Base-by-base conservation (phyloP, 2,888 invertebrate genomes). In the Drosophila melanosoma region DNA sequence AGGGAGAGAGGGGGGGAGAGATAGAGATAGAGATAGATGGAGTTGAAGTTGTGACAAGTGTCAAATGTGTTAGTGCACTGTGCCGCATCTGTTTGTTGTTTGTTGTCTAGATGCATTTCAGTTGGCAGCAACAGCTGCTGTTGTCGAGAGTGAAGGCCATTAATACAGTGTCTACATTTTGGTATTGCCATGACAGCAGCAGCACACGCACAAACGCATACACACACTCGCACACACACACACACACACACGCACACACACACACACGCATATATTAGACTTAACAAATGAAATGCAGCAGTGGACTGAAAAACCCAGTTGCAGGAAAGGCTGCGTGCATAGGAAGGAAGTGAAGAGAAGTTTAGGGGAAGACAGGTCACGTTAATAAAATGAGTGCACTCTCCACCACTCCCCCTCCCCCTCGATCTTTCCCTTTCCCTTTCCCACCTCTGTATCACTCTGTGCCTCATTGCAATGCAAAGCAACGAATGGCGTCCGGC, bases 21-120 rank as follows among this genome's bases (percentile, higher is more conserved):
- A 20, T 20, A 56, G 15, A 10, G 17, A 26, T 35, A 10, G 57
- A 20, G 52, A 1, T 42, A 26, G 23, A 23, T 8, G n/a, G 12
- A 33, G 42, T 12, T 48, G 11, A 53, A 61, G 54, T 63, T 65
- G 71, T 60, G 61, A 73, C 66, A 73, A 64, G 74, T 80, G 69
- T 76, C 76, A 82, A 76, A 67, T 79, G 79, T 78, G 69, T 70
- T 79, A 74, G 79, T 82, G 79, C 74, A 76, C 33, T 80, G 72
- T 70, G 68, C 63, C 65, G 53, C 48, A 59, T 6, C 23, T 53
- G 53, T 54, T 54, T 38, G 26, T 45, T 38, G 11, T 38, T 54
- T 36, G 23, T 36, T 54, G 65, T 59, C 81, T 38, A 69, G 53
- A 74, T 66, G 69, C 77, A 69, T 78, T 78, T 74, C 81, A 66